Evolutionary conservation across 35 echinoderm and acorn worm species (phyloP), one percentile per base, ranked within the genome.

Genomic region (Hemicentrotus pulcherrimus): DNA sequence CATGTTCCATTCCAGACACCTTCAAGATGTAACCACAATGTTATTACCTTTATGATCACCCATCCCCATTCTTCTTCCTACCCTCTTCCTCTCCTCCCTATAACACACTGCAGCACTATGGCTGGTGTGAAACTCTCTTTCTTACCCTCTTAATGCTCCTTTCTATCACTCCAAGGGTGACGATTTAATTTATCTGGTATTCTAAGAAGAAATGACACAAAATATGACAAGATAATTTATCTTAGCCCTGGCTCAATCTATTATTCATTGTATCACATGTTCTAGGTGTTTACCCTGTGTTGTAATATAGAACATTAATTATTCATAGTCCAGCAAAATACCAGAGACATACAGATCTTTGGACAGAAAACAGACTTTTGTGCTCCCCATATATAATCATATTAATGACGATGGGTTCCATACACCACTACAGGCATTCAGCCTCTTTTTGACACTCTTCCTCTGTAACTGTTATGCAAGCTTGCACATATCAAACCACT

Each of bases 111-210:
- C 9, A n/a, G n/a, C 28, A 86, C 86, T 31, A 8, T 13, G 86
- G 12, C 50, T 55, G 50, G 86, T 33, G 86, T 30, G 86, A 86
- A 86, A 86, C 24, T 86, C 86, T 90, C 32, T 33, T 90, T 28
- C 32, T 47, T 16, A 32, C 87, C 4, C 87, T 35, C 5, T 45
- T 41, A 90, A n/a, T 31, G 88, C 31, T 32, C 30, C 31, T 45
- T 90, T 90, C 18, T 90, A 90, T 47, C 31, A 90, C 88, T 90
- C 46, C 16, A 4, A 35, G 46, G 88, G 88, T 90, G 88, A 90
- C 88, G 24, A 90, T 90, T 89, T 89, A 89, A 89, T 89, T 90
- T 90, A 90, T 90, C 32, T 90, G 88, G 33, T 47, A 90, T 90
- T 90, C 88, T 90, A 47, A 90, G 33, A 90, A 90, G 88, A 90